Evolutionary conservation across 2,113 vertebrate genomes (phyloP).

Genomic region (Hiodon alosoides): DNA sequence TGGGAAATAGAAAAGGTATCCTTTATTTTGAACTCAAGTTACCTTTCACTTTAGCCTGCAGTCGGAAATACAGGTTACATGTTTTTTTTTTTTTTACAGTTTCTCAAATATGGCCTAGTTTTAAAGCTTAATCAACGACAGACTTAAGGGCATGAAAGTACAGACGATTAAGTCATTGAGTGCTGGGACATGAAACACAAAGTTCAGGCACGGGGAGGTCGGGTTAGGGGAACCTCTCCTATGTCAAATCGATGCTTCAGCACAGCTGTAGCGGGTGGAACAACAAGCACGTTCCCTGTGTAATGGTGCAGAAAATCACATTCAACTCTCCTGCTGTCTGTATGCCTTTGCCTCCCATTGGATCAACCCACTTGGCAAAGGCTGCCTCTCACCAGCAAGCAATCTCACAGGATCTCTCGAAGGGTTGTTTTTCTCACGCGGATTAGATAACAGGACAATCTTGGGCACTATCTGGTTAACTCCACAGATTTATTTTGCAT

Average conservation of each 20-base stretch:
- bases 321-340: background rate
- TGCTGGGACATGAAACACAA: background rate
- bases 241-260: background rate
- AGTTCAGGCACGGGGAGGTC: background rate
- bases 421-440: background rate
- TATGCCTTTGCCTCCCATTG: background rate
- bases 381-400: background rate
- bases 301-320: constrained; percentile 13
- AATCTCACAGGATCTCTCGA: background rate
- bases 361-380: background rate
- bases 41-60: no score
- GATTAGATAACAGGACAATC: background rate
- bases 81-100: no score
- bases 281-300: background rate
- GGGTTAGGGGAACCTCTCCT: background rate
- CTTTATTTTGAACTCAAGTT: no score
- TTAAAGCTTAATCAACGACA: no score
- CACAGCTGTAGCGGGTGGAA: background rate
- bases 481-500: background rate
- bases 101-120: no score
- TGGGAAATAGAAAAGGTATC: no score
- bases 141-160: background rate
- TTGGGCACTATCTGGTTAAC: background rate
- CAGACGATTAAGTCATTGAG: background rate
- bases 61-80: no score